A percentile compares a stretch with the other conserved stretches of the same genome.
Evolutionary conservation across 2,113 vertebrate genomes (phyloP).

Genomic region (Gymnocephalus cernua): DNA sequence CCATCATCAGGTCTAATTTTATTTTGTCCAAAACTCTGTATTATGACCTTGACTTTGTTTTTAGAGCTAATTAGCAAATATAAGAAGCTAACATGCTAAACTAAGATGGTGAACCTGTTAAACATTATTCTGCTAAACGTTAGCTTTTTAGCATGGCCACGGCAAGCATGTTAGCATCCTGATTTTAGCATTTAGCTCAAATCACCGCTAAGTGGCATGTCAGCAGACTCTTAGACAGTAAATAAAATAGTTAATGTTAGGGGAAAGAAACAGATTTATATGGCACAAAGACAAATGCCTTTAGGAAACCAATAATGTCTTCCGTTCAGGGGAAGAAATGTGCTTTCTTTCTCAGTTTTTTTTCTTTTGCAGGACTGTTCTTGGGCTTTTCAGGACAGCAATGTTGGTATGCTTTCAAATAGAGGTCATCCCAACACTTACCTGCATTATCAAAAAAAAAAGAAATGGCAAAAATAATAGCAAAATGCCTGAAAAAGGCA

Average conservation of each 20-base stretch:
- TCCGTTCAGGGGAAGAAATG: too few relatives aligned
- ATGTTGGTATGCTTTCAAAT: not conserved
- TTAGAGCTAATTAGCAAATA: too few relatives aligned
- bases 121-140: not conserved
- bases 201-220: not conserved
- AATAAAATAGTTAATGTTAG: too few relatives aligned
- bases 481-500: slow-evolving; percentile 10
- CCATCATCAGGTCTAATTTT: not conserved
- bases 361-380: not conserved
- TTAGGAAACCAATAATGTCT: not conserved
- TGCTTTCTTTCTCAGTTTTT: too few relatives aligned
- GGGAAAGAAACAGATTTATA: not conserved
- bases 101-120: not conserved
- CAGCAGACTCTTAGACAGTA: not conserved
- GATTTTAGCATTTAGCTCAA: too few relatives aligned
- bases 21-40: too few relatives aligned
- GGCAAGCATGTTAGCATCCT: too few relatives aligned
- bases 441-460: not conserved
- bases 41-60: too few relatives aligned
- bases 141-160: not conserved
- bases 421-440: not conserved
- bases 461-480: not conserved
- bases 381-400: not conserved
- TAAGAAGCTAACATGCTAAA: too few relatives aligned
- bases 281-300: not conserved